Evolutionary conservation across 2,797 vertebrate genomes (phyloP).

Genomic region (Uromys caudimaculatus): DNA sequence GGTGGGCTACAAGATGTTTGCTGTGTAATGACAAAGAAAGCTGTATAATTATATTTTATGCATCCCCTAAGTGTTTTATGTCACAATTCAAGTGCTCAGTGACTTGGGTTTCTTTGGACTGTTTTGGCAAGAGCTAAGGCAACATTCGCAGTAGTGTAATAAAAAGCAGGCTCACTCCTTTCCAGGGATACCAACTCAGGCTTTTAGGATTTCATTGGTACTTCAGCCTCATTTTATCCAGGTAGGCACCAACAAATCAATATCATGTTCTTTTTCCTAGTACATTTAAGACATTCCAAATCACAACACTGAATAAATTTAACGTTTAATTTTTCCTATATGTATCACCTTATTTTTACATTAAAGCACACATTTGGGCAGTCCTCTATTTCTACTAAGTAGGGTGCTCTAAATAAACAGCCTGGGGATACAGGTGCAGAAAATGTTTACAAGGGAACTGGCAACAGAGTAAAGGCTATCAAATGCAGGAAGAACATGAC

Average conservation of each 20-base stretch:
- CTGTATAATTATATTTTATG: background rate
- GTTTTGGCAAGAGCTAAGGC: background rate
- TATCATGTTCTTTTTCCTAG: slow-evolving; percentile 9
- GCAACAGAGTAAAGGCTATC: slow-evolving; percentile 50
- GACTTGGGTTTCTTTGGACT: background rate
- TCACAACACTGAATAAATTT: background rate
- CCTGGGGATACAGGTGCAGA: background rate
- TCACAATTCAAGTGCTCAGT: background rate
- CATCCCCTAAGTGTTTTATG: background rate
- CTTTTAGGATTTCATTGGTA: background rate
- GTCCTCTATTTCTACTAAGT: background rate
- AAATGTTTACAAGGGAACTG: slow-evolving; percentile 33
- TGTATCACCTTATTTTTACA: background rate
- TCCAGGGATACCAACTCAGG: background rate
- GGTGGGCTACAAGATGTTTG: background rate
- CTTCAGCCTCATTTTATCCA: slow-evolving; percentile 5
- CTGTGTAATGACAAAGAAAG: background rate
- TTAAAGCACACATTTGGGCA: background rate
- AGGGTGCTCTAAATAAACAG: background rate
- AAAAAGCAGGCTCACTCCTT: slow-evolving; percentile 42
- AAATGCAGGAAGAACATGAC: slow-evolving; percentile 30
- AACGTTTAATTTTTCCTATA: background rate
- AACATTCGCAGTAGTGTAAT: background rate
- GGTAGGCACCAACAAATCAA: background rate
- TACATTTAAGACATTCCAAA: slow-evolving; percentile 37